Evolutionary conservation across 1,140 invertebrate species (phyloP), one percentile per base, ranked within the genome.

Genomic region (Philotrypesis tridentata): DNA sequence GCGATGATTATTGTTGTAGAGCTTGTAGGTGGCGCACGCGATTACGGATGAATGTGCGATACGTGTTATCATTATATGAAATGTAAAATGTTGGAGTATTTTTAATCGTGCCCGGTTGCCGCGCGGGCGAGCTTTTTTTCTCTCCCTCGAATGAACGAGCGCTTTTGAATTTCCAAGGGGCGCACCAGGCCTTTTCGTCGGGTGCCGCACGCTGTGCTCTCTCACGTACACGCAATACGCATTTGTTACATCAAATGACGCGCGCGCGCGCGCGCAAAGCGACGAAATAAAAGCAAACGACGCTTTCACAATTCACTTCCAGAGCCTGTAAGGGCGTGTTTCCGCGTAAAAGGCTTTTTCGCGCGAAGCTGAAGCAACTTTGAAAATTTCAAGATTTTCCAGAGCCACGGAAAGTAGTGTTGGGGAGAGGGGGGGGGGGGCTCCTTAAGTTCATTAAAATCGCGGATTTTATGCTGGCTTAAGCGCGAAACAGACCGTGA

Each of bases 391-490:
- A 65, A 27, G 21, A 11, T 65, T 65, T 65, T 65, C n/a, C 11
- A 8, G 63, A 12, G 12, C 33, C 9, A 9, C 33, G 4, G 9
- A 9, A 37, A 37, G 33, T 37, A 37, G 9, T 9, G 9, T 9
- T 37, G 1, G 12, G 12, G 40, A 43, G 33, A 37, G 33, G 4
- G 55, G 14, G 55, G 4, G n/a, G 60, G 23, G 60, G 23, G 7
- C 29, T 40, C 31, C 21, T 31, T n/a, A 14, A 63, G 74, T 40
- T 76, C 14, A 63, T 76, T 63, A 76, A 25, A 9, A 61, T 65
- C 74, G 29, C 31, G 31, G 60, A 76, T 76, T 33, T 76, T 63
- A 60, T 31, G n/a, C 17, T 63, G 60, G 60, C 63, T 76, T 65
- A 76, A 63, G 43, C 74, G 43, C 12, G 55, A 61, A 60, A 76